These are phyloP conservation scores for Oophaga pumilio DNA, from an alignment of 2,113 vertebrate species.

Conservation along the genomic window DNA sequence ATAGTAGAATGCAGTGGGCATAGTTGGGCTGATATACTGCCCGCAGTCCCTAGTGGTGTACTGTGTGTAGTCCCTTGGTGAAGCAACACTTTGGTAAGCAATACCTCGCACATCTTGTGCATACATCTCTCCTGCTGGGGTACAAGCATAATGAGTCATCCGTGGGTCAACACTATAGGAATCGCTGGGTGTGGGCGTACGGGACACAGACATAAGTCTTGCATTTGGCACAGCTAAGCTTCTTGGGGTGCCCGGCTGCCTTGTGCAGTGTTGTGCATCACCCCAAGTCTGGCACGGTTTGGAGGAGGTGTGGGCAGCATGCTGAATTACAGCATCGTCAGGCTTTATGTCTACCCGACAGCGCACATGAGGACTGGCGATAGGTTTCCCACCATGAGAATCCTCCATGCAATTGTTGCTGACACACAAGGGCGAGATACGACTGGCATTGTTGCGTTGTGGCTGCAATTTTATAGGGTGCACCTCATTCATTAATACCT, in stretches of 20 bases:
- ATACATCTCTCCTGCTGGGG: conserved; percentile 71
- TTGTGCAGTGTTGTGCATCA: conserved; percentile 73
- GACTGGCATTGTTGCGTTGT: conserved; percentile 79
- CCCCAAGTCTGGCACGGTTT: conserved; percentile 65
- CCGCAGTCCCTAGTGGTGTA: conserved; percentile 77
- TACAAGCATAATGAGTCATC: conserved; percentile 72
- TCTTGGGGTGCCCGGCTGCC: conserved; percentile 70
- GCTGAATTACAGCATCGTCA: conserved; percentile 83
- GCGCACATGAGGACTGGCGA: conserved; percentile 83
- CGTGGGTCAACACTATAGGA: conserved; percentile 84
- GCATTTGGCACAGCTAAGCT: conserved; percentile 79
- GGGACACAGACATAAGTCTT: conserved; percentile 75
- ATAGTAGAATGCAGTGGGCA: conserved; percentile 89
- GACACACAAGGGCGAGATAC: conserved; percentile 86
- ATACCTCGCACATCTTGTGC: conserved; percentile 72
- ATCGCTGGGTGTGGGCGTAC: conserved; percentile 88
- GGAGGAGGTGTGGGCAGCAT: conserved; percentile 71
- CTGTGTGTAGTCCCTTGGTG: conserved; percentile 74
- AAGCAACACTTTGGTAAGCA: conserved; percentile 75
- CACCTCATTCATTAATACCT: conserved; percentile 85
- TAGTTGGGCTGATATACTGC: conserved; percentile 78
- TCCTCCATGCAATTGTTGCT: conserved; percentile 83
- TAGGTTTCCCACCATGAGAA: conserved; percentile 68
- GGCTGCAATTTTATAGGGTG: conserved; percentile 95
- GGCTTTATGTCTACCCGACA: conserved; percentile 94